phyloP scores from a whole-genome alignment of 2,113 vertebrate genomes.

The Pedionomus torquatus region DNA sequence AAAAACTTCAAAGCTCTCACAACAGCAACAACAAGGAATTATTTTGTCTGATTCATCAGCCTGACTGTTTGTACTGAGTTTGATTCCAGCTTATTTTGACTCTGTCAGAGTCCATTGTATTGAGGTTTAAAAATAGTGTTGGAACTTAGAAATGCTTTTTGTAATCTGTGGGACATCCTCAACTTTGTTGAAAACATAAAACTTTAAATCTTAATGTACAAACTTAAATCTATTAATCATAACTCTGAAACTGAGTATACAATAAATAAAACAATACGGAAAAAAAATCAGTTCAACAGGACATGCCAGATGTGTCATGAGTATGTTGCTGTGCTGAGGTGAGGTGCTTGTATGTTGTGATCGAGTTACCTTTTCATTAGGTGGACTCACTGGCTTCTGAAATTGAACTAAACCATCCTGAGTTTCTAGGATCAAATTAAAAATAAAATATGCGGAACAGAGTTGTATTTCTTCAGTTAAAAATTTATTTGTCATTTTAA shows the following conservation, averaged over 20 bases:
- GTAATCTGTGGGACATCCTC: not conserved
- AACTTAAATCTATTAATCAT: not conserved
- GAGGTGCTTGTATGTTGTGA: not conserved
- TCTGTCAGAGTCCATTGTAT: not conserved
- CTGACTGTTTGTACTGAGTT: not conserved
- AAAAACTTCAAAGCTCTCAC: not conserved
- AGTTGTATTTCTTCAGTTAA: not conserved
- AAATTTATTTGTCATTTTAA: not conserved
- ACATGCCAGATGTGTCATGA: not conserved
- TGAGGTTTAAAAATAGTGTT: not conserved
- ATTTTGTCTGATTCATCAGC: not conserved
- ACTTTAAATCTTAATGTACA: rapidly evolving
- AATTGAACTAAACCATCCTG: not conserved
- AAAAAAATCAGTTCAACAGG: not conserved
- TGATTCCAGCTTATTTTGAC: not conserved
- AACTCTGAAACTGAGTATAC: not conserved
- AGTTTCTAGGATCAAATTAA: not conserved
- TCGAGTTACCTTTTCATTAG: not conserved
- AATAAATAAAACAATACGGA: not conserved
- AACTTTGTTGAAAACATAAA: not conserved
- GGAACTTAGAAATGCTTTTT: not conserved
- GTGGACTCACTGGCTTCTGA: not conserved
- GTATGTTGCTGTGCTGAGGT: not conserved
- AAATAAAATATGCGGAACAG: not conserved
- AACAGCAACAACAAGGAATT: not conserved